Evolutionary conservation across 2,797 vertebrate genomes (phyloP), one percentile per base, ranked within the genome.

Genomic region (Trematomus bernacchii): DNA sequence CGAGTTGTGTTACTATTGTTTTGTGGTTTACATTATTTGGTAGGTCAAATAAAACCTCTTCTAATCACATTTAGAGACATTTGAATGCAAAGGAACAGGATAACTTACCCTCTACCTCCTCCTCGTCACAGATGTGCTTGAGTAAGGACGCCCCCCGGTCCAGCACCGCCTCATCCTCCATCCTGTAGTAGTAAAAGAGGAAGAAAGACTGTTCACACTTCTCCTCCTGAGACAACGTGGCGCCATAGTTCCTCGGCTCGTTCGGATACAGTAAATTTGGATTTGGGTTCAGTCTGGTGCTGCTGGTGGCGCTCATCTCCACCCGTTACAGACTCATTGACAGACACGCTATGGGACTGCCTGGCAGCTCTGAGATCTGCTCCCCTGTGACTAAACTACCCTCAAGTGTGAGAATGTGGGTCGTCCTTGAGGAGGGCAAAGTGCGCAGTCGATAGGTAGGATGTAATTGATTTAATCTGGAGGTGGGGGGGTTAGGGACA

Each of bases 171-270:
- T 99, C 98, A 88, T 99, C 98, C 94, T 99, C 98, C 97, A 99
- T 97, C 96, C 98, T 99, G 91, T 98, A 99, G 95, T 98, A 97
- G 95, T 98, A 99, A 91, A 98, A 99, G 84, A 99, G 96, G 95
- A 99, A 99, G 88, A 99, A 99, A 94, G 98, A 99, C 93, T 96
- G 96, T 93, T 99, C 96, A 97, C 97, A 97, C 94, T 96, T 97
- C 90, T 99, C 97, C 93, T 97, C 96, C 88, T 98, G 92, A 0
- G 97, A 97, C 93, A 94, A 85, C 46, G 93, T 95, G 3, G 97
- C 95, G 80, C 94, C 94, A 84, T 96, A 96, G 89, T 94, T 85
- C 84, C 84, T 94, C n/a, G 96, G 96, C 93, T 96, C 93, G 82
- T 94, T 95, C 86, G 96, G 95, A 91, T 96, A 96, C 84, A 96